A percentile compares a stretch with the other conserved stretches of the same genome.
phyloP scores from a whole-genome alignment of 2,113 vertebrate species.

The Raja brachyura region DNA sequence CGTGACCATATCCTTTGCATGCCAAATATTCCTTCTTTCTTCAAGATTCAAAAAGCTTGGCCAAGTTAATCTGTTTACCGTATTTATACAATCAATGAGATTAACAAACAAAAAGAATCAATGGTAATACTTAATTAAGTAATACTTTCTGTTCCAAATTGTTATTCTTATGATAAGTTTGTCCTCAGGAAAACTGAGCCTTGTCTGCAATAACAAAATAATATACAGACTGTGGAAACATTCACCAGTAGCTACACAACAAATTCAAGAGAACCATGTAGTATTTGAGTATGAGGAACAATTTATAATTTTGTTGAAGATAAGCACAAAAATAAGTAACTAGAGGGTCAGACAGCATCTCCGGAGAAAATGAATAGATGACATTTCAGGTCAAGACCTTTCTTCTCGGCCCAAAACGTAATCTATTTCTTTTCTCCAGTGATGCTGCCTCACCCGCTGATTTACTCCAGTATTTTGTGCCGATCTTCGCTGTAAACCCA shows the following conservation, averaged over 20 bases:
- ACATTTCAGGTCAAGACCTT: no score
- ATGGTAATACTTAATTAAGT: not conserved
- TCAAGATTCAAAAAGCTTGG: not conserved
- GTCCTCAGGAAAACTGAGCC: not conserved
- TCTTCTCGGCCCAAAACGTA: no score
- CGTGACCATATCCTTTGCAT: not conserved
- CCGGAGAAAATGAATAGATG: no score
- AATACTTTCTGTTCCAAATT: not conserved
- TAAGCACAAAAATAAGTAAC: no score
- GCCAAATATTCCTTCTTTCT: not conserved
- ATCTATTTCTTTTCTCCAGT: no score
- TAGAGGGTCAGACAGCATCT: no score
- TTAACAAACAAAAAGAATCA: not conserved
- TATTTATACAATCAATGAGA: not conserved
- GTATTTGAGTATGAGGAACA: not conserved
- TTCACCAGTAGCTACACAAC: not conserved
- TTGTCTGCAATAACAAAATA: not conserved
- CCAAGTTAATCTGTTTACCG: not conserved
- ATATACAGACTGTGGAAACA: not conserved
- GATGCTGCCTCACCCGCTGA: no score
- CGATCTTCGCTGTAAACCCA: no score
- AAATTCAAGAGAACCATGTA: not conserved
- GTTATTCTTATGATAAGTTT: not conserved
- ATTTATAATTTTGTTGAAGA: not conserved
- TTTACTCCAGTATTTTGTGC: no score